Evolutionary conservation across 1,140 invertebrate species (phyloP), one percentile per base, ranked within the genome.

Genomic region (Neodiprion virginianus): DNA sequence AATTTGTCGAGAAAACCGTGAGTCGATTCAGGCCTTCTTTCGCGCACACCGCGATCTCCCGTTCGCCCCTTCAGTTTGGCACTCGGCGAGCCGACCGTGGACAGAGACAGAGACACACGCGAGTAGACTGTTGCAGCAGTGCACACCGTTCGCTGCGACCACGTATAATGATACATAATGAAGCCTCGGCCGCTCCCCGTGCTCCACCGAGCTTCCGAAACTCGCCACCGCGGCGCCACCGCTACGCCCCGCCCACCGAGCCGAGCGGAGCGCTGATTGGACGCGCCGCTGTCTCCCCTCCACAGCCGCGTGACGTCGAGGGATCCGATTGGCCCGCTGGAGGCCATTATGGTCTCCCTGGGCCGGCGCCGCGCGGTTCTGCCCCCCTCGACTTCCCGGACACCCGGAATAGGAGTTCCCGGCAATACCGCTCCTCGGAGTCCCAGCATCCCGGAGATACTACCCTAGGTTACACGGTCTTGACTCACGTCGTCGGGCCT

Each of bases 151-250:
- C 87, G 88, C 85, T 86, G 87, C 87, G 85, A 84, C 88, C 86
- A 86, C 85, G 87, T 89, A 88, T 89, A 89, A 88, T 89, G 88
- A 89, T 88, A 89, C 88, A 89, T 89, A 89, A 89, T 89, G 86
- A 89, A 89, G 84, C 83, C 83, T 69, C 83, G 85, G 86, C 86
- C 87, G 86, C 86, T 88, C 86, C 86, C 87, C 83, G 83, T 81
- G 84, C 81, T 82, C 80, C 74, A 82, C 77, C 72, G 72, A 72
- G 70, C 71, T 61, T 74, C 72, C 76, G 79, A 73, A 80, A 50
- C 77, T 81, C 74, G 79, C 77, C 75, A 48, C 77, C 5, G 53
- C 9, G n/a, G 21, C 2, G 11, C 23, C n/a, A 17, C 9, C 17
- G 14, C 72, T 5, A n/a, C 0, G 21, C 5, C 9, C 67, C 10